phyloP scores from a whole-genome alignment of 2,888 invertebrate species.

The Axea sp. region DNA sequence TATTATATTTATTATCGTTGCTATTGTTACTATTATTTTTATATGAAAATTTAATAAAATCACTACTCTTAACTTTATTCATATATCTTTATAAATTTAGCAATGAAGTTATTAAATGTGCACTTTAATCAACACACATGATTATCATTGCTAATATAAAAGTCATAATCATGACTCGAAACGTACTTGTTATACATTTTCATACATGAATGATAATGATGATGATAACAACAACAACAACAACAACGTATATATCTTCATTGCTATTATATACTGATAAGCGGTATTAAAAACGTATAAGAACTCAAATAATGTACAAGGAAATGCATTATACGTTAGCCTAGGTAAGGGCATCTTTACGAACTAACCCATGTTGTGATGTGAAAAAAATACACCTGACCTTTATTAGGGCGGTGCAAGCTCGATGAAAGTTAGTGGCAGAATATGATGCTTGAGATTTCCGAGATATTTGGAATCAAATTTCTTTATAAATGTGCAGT shows the following conservation, averaged over 20 bases:
- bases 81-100: not conserved
- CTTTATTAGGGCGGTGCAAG: slow-evolving; percentile 37
- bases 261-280: slow-evolving; percentile 24
- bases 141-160: slow-evolving; percentile 6
- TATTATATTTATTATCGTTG: no score
- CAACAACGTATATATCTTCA: slow-evolving; percentile 15
- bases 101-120: not conserved
- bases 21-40: no score
- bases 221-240: slow-evolving; percentile 12
- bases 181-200: slow-evolving; percentile 9
- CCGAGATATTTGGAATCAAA: slow-evolving; percentile 9
- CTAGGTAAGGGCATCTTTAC: slow-evolving; percentile 53
- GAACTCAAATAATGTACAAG: slow-evolving; percentile 17
- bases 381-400: slow-evolving; percentile 51
- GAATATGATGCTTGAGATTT: slow-evolving; percentile 12
- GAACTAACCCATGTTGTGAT: slow-evolving; percentile 27
- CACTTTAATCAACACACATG: not conserved
- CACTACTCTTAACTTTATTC: no score
- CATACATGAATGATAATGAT: slow-evolving; percentile 8
- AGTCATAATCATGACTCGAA: slow-evolving; percentile 11
- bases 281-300: slow-evolving; percentile 15
- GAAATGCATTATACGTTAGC: slow-evolving; percentile 40
- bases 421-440: slow-evolving; percentile 21
- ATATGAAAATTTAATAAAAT: no score
- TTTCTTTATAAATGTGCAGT: not conserved